Evolutionary conservation across 2,888 invertebrate genomes (phyloP), one percentile per base, ranked within the genome.

Genomic region (Apomyelois bistriatella): DNA sequence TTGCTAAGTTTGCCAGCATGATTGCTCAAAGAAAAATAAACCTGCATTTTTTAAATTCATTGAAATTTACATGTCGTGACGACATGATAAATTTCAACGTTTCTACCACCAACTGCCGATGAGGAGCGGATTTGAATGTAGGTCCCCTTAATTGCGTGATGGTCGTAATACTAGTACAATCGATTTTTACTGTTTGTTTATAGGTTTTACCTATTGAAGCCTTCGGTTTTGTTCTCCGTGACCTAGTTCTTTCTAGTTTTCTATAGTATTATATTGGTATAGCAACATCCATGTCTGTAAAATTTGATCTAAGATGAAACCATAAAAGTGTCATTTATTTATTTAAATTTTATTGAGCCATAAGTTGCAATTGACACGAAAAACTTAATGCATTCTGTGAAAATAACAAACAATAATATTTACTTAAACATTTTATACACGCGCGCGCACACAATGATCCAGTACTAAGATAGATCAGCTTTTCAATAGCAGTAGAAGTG

Each of bases 101-200:
- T 32, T 9, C 41, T 41, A 3, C 40, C 41, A 40, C 40, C 16
- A 10, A 41, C 41, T 12, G 38, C 38, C 41, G n/a, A 41, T 41
- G 41, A 22, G 41, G 41, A 41, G 46, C 6, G 46, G 30, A 32
- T 32, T 32, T 32, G 35, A 46, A 46, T 46, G 15, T 46, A 46
- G 46, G 46, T 46, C 46, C 46, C 46, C 46, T 12, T 46, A 46
- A 46, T 46, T 46, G 46, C 43, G 43, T 46, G 30, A 32, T 46
- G 43, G 43, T 13, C 12, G 43, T 15, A 46, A 32, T 35, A 30
- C 37, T 38, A 12, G 8, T 38, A 13, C 15, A 32, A 46, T 46
- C 46, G 46, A 46, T 46, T 46, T 46, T 46, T 7, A 46, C 46
- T 32, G 46, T 35, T 30, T 46, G 32, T 30, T 46, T 46, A 46